Conservation (phyloP, 2,888 invertebrate genomes). For the Chymomyza caudatula region DNA sequence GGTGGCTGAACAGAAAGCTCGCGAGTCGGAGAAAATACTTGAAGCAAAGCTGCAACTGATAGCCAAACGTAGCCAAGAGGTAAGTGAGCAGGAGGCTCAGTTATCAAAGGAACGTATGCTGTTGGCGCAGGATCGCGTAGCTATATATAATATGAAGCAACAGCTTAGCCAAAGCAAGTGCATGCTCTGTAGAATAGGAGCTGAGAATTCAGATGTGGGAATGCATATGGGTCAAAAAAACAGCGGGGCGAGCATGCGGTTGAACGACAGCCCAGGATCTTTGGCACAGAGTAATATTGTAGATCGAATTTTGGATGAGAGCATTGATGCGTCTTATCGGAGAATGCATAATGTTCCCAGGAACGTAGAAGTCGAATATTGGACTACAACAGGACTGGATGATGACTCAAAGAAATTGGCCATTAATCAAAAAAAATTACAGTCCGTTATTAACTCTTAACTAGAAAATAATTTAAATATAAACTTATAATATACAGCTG, state of each 20-base stretch:
- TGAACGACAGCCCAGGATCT: neutral
- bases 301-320: conserved; percentile 74
- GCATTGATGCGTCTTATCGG: conserved; percentile 72
- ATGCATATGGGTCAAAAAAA: conserved; percentile 33
- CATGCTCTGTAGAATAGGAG: conserved; percentile 75
- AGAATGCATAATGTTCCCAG: conserved; percentile 57
- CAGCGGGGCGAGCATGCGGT: neutral
- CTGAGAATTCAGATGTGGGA: conserved; percentile 64
- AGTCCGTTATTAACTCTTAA: neutral
- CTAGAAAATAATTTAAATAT: too few species aligned
- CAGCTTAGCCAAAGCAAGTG: conserved; percentile 71
- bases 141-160: conserved; percentile 68
- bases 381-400: conserved; percentile 58
- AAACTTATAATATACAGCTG: too few species aligned
- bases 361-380: conserved; percentile 30
- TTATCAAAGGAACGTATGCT: conserved; percentile 75
- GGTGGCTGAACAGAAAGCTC: conserved; percentile 61
- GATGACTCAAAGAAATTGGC: conserved; percentile 72
- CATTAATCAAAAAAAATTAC: conserved; percentile 26
- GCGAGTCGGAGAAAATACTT: conserved; percentile 68
- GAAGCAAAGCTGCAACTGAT: conserved; percentile 72
- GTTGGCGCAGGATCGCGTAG: conserved; percentile 75
- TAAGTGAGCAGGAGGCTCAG: conserved; percentile 75
- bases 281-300: conserved; percentile 52
- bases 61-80: conserved; percentile 67